Conservation (phyloP, 2,113 vertebrate species). For the Phalacrocorax aristotelis region DNA sequence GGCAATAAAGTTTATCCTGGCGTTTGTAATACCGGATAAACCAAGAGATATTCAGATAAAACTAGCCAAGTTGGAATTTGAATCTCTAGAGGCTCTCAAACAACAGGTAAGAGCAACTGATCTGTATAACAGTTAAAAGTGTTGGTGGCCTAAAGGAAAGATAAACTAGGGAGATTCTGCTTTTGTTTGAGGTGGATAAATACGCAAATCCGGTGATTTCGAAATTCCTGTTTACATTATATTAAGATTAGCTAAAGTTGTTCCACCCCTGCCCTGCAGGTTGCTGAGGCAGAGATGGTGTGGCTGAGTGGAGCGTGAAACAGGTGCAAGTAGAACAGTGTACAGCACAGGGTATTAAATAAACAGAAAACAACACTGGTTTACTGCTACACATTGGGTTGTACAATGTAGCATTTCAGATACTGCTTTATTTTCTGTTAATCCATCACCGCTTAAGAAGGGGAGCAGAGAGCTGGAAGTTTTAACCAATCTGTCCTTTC, state of each 20-base stretch:
- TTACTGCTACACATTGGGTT: neutral
- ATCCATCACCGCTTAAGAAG: neutral
- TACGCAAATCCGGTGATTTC: rapidly evolving
- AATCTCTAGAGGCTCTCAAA: constrained; percentile 93
- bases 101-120: constrained; percentile 82
- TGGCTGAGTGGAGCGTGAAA: neutral
- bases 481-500: neutral
- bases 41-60: constrained; percentile 87
- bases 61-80: constrained; percentile 89
- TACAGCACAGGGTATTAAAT: neutral
- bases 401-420: neutral
- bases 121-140: neutral
- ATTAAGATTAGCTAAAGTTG: neutral
- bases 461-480: neutral
- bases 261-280: neutral
- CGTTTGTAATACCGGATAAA: constrained; percentile 91
- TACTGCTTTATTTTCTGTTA: neutral
- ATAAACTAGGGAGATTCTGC: neutral
- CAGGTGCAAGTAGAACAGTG: no score
- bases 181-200: neutral
- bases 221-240: neutral
- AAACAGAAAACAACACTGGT: neutral
- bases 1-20: constrained; percentile 91
- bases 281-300: neutral
- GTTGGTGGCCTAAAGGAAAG: neutral